A percentile compares a stretch with the other conserved stretches of the same genome.
These are phyloP conservation scores for Euspilapteryx auroguttella DNA, from an alignment of 2,888 invertebrate genomes.

Conservation along the genomic window DNA sequence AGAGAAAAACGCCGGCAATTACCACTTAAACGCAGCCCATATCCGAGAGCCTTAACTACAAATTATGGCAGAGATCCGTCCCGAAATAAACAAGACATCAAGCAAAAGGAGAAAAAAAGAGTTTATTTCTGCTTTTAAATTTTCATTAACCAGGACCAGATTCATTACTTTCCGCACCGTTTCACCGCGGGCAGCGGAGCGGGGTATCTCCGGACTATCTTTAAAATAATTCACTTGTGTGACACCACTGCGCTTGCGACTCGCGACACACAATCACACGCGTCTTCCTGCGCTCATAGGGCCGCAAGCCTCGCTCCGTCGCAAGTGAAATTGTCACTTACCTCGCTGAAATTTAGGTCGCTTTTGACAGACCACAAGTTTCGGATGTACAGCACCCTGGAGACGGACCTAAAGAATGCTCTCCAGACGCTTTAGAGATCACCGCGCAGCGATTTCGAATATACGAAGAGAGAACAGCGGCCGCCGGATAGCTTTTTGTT, in stretches of 20 bases:
- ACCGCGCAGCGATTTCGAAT: slow-evolving; percentile 46
- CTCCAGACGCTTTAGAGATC: slow-evolving; percentile 20
- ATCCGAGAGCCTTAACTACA: too few relatives aligned
- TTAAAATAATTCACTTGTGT: slow-evolving; percentile 34
- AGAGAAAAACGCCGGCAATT: too few relatives aligned
- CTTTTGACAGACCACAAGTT: too few relatives aligned
- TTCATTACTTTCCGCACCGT: neutral
- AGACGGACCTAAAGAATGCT: slow-evolving; percentile 5
- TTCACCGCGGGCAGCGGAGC: slow-evolving; percentile 9
- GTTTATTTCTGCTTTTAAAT: too few relatives aligned
- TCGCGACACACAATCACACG: slow-evolving; percentile 11
- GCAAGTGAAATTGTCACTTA: too few relatives aligned
- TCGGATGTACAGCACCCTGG: too few relatives aligned
- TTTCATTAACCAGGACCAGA: neutral
- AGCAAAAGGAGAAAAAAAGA: too few relatives aligned
- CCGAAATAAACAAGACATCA: too few relatives aligned
- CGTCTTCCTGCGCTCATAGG: slow-evolving; percentile 3
- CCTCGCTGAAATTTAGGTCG: too few relatives aligned
- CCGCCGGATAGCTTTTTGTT: slow-evolving; percentile 40
- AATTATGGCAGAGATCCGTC: too few relatives aligned
- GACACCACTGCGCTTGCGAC: slow-evolving; percentile 13
- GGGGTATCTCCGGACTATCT: slow-evolving; percentile 46
- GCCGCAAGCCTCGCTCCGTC: too few relatives aligned
- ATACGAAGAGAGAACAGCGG: slow-evolving; percentile 49
- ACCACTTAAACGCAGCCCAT: too few relatives aligned